A percentile compares a stretch with the other conserved stretches of the same genome.
These are phyloP conservation scores for Numenius arquata DNA, from an alignment of 2,113 vertebrate species.

Conservation along the genomic window DNA sequence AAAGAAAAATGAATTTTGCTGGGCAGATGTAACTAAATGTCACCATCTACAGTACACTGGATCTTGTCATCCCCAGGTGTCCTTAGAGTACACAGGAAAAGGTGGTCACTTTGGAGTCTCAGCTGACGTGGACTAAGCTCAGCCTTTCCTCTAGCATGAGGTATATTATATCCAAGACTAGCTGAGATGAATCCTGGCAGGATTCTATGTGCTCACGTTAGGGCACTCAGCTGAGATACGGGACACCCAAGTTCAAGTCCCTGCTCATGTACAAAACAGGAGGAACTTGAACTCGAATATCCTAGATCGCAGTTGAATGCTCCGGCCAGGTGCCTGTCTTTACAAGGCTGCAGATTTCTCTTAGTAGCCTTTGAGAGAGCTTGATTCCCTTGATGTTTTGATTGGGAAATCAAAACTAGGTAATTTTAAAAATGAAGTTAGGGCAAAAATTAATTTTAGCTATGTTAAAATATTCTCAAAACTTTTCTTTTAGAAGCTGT, in stretches of 20 bases:
- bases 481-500: neutral
- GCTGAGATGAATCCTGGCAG: neutral
- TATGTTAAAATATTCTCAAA: neutral
- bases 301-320: neutral
- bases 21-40: neutral
- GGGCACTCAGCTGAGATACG: neutral
- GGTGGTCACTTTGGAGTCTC: neutral
- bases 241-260: neutral
- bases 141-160: neutral
- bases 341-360: neutral
- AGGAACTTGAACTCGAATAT: neutral
- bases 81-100: neutral
- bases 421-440: neutral
- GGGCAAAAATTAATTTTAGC: neutral
- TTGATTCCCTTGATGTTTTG: neutral
- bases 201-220: accelerated
- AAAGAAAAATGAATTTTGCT: neutral
- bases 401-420: neutral
- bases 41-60: neutral
- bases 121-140: neutral
- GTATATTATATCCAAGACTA: neutral
- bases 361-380: neutral
- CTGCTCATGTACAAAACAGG: neutral
- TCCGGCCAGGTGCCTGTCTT: neutral
- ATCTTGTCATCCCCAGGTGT: neutral